Conservation (phyloP, 2,888 invertebrate species). For the Mimachlamys varia region DNA sequence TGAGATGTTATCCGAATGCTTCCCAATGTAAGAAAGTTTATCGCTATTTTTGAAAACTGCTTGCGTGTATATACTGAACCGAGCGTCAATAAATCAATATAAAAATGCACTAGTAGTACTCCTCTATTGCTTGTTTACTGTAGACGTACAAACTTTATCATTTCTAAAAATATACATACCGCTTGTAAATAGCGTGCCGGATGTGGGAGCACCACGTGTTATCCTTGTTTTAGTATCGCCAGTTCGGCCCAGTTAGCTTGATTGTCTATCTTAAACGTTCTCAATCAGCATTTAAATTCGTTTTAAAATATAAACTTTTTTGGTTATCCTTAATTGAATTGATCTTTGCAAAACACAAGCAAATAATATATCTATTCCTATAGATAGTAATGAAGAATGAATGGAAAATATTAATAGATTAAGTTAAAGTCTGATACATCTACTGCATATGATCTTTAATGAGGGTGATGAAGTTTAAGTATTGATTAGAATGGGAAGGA, state of each 20-base stretch:
- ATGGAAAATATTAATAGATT: too few species aligned
- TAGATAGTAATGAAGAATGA: background rate
- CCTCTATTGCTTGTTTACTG: background rate
- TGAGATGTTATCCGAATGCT: background rate
- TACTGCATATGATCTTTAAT: background rate
- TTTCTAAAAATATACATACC: background rate
- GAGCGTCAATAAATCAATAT: background rate
- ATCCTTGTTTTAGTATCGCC: background rate
- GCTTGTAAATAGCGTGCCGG: background rate
- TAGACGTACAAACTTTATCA: background rate
- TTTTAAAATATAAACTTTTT: background rate
- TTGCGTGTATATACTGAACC: background rate
- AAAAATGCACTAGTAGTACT: background rate
- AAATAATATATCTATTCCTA: background rate
- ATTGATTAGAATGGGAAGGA: background rate
- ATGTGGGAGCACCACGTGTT: background rate
- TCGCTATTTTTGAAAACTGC: background rate
- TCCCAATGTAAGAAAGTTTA: background rate
- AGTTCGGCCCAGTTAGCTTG: background rate
- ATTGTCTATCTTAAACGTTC: background rate
- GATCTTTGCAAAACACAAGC: background rate
- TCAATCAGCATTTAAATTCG: background rate
- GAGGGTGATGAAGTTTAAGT: background rate
- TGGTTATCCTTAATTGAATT: background rate
- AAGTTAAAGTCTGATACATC: background rate